Percentiles rank a stretch among this genome's conserved stretches.
Conservation (phyloP, 2,888 invertebrate genomes). For the Zhengitettix transpicula region DNA sequence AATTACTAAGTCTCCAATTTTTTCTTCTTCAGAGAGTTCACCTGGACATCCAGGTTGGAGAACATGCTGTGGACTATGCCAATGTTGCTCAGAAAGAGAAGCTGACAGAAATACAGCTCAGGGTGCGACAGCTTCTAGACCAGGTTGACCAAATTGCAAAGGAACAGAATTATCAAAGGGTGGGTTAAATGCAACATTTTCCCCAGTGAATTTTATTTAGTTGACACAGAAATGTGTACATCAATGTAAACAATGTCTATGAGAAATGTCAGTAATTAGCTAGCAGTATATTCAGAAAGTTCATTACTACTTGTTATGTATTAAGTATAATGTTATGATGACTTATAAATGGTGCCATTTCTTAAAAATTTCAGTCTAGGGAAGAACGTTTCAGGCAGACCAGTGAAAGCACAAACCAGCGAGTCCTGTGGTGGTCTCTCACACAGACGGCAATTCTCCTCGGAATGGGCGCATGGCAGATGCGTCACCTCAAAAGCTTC, state of each 20-base stretch:
- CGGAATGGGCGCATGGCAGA: slow-evolving; percentile 95
- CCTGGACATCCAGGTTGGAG: slow-evolving; percentile 95
- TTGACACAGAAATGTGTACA: no score
- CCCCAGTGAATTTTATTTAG: no score
- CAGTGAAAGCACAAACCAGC: slow-evolving; percentile 90
- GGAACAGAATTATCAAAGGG: slow-evolving; percentile 96
- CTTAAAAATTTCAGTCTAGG: slow-evolving; percentile 40
- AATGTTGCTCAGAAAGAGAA: slow-evolving; percentile 97
- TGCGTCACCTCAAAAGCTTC: slow-evolving; percentile 97
- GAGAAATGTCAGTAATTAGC: no score
- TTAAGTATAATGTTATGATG: no score
- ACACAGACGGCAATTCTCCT: slow-evolving; percentile 81
- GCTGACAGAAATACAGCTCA: slow-evolving; percentile 81
- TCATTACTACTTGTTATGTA: no score
- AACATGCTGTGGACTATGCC: slow-evolving; percentile 95
- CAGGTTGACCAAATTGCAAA: slow-evolving; percentile 99
- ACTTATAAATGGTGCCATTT: slow-evolving; percentile 1
- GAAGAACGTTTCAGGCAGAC: slow-evolving; percentile 71
- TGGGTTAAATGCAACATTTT: slow-evolving; percentile 25
- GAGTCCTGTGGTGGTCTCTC: slow-evolving; percentile 94
- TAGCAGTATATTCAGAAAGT: no score
- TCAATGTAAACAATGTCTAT: no score
- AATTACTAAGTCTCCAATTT: not conserved
- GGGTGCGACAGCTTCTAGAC: slow-evolving; percentile 86
- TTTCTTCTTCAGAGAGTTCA: slow-evolving; percentile 54